A percentile compares a stretch with the other conserved stretches of the same genome.
phyloP scores from a whole-genome alignment of 2,113 vertebrate genomes.

The Mormyrus iriodes region DNA sequence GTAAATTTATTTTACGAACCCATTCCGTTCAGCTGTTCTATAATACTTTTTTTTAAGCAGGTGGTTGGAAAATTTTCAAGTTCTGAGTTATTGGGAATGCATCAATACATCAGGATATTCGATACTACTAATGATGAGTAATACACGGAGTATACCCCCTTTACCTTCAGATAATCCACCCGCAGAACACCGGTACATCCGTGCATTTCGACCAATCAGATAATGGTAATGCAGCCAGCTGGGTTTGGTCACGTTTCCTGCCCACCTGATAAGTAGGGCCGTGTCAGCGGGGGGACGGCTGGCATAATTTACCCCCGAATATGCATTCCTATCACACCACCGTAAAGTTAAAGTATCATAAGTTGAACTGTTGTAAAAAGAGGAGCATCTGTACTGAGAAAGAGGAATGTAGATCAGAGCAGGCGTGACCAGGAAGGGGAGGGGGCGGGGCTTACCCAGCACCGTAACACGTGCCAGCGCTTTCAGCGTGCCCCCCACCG shows the following conservation, averaged over 20 bases:
- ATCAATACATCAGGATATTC: not conserved
- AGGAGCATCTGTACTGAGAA: not conserved
- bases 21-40: too few relatives aligned
- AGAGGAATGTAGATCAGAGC: not conserved
- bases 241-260: not conserved
- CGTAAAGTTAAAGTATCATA: not conserved
- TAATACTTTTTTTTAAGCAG: too few relatives aligned
- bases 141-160: not conserved
- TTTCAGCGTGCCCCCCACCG: constrained; percentile 65
- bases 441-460: constrained; percentile 64
- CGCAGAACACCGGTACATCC: not conserved
- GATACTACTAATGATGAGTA: not conserved
- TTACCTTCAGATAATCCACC: not conserved
- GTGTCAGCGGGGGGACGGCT: not conserved
- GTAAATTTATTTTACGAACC: too few relatives aligned
- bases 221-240: not conserved
- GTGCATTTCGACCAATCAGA: not conserved
- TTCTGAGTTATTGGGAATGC: not conserved
- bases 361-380: not conserved
- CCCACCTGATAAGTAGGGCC: not conserved
- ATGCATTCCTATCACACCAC: not conserved
- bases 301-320: too few relatives aligned
- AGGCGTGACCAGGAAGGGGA: not conserved
- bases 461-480: constrained; percentile 75
- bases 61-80: not conserved